phyloP scores from a whole-genome alignment of 2,113 vertebrate genomes.

The Nerophis lumbriciformis region DNA sequence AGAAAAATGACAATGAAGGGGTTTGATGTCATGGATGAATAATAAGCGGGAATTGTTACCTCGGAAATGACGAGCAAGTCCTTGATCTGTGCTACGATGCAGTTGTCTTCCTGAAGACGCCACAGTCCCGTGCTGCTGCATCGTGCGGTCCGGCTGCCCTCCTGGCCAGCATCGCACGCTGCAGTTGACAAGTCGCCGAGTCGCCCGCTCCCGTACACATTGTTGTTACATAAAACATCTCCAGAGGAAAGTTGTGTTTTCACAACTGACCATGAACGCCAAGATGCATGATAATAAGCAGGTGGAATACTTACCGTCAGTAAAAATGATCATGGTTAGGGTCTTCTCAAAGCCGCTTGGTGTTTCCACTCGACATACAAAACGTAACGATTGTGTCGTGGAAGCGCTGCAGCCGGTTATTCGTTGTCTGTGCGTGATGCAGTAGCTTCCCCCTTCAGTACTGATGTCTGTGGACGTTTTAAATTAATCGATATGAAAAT shows the following conservation, averaged over 20 bases:
- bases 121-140: constrained; percentile 32
- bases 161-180: constrained; percentile 23
- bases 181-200: neutral
- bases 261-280: neutral
- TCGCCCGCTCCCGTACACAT: constrained; percentile 27
- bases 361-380: constrained; percentile 24
- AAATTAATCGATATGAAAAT: neutral
- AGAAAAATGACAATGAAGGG: no score
- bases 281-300: neutral
- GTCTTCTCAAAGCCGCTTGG: neutral
- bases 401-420: neutral
- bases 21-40: no score
- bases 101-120: constrained; percentile 28
- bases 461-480: constrained; percentile 4
- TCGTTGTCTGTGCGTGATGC: neutral
- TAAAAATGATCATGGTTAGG: constrained; percentile 26
- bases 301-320: constrained; percentile 5
- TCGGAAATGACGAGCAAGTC: constrained; percentile 26
- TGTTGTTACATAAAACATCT: neutral
- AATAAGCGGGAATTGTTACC: constrained; percentile 22
- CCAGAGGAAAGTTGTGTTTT: neutral
- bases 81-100: constrained; percentile 38
- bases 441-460: neutral
- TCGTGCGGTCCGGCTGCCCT: constrained; percentile 15
- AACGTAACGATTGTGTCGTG: rapidly evolving